Conservation (phyloP, 2,888 invertebrate genomes). For the Standfussiana lucernea region DNA sequence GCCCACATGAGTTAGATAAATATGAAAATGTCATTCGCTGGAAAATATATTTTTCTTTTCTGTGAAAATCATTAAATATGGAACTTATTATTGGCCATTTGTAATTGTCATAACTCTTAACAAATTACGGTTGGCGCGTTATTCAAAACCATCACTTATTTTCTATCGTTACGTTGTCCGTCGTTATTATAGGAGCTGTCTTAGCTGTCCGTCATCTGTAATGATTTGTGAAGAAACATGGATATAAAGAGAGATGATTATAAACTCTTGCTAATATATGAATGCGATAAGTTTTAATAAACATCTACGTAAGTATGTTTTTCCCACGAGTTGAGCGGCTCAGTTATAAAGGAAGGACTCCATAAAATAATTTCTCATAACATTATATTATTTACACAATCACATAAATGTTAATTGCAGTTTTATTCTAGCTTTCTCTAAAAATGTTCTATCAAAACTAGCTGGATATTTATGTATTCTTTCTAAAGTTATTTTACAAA, state of each 20-base stretch:
- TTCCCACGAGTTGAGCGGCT: conserved; percentile 5
- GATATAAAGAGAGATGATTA: conserved; percentile 24
- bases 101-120: conserved; percentile 42
- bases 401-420: conserved; percentile 29
- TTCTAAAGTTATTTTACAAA: conserved; percentile 1
- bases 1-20: conserved; percentile 70
- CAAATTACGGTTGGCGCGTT: conserved; percentile 48
- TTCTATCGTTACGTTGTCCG: conserved; percentile 34
- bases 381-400: conserved; percentile 14
- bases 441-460: conserved; percentile 1
- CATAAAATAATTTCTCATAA: conserved; percentile 11
- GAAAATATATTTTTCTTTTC: conserved; percentile 64
- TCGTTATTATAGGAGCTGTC: conserved; percentile 26
- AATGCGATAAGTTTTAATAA: conserved; percentile 32
- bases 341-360: conserved; percentile 2
- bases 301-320: conserved; percentile 1
- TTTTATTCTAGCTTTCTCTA: conserved; percentile 25
- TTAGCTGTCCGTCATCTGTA: conserved; percentile 45
- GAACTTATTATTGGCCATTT: conserved; percentile 53
- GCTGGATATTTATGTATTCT: background rate
- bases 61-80: conserved; percentile 52
- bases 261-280: conserved; percentile 25
- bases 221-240: conserved; percentile 52
- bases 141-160: conserved; percentile 38
- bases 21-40: conserved; percentile 66